phyloP scores from a whole-genome alignment of 1,140 invertebrate species.

The Cylas formicarius region DNA sequence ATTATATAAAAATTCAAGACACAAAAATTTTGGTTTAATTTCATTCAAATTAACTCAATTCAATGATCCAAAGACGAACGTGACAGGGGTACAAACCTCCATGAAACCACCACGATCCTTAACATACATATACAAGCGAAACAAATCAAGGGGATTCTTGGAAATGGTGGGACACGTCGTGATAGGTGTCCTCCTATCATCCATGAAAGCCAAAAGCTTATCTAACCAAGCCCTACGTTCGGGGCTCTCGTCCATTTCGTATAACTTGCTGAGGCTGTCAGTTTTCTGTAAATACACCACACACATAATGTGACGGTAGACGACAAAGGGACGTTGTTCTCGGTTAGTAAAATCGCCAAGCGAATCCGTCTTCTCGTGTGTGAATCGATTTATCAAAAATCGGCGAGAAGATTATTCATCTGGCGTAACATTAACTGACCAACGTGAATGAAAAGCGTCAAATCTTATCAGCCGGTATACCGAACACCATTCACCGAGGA shows the following conservation, averaged over 20 bases:
- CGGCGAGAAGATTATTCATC: too few species aligned
- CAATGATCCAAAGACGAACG: background rate
- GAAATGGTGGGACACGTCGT: conserved; percentile 93
- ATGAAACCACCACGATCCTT: conserved; percentile 95
- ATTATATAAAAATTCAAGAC: too few species aligned
- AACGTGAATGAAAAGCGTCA: too few species aligned
- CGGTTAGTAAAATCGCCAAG: too few species aligned
- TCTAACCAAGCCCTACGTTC: conserved; percentile 87
- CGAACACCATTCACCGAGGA: too few species aligned
- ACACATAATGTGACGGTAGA: conserved; percentile 19
- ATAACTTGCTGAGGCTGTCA: conserved; percentile 85
- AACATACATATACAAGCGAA: conserved; percentile 88
- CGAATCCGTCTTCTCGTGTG: too few species aligned
- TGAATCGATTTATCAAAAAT: too few species aligned
- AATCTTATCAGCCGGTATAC: too few species aligned
- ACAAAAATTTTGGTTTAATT: too few species aligned
- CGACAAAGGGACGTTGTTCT: conserved; percentile 13
- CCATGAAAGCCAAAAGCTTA: conserved; percentile 87
- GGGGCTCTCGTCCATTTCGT: conserved; percentile 94
- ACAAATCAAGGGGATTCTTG: conserved; percentile 96
- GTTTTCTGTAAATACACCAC: conserved; percentile 60
- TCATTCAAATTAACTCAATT: background rate
- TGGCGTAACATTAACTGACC: too few species aligned
- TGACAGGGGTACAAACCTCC: conserved; percentile 72
- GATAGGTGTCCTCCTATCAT: conserved; percentile 85